phyloP scores from a whole-genome alignment of 2,888 invertebrate genomes.

The Spatulosminthurus flaviceps region DNA sequence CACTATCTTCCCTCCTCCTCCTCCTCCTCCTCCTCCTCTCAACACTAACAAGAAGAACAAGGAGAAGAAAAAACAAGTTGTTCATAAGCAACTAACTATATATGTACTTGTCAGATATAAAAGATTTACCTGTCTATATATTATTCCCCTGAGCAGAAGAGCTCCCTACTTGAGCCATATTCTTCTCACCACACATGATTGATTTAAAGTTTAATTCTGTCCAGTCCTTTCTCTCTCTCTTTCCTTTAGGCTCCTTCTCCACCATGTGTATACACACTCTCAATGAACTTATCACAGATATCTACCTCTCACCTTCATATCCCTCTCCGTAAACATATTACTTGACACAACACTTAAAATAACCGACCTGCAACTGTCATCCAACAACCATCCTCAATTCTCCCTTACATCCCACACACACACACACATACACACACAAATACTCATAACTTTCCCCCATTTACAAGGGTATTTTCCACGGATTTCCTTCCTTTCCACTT shows the following conservation, averaged over 20 bases:
- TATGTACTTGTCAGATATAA: no score
- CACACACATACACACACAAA: no score
- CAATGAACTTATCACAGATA: constrained; percentile 15
- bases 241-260: not conserved
- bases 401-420: no score
- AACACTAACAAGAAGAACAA: no score
- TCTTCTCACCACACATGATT: constrained; percentile 25
- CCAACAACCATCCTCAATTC: not conserved
- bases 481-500: no score
- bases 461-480: no score
- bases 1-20: not conserved
- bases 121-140: no score
- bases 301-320: not conserved
- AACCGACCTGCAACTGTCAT: constrained; percentile 1
- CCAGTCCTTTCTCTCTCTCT: constrained; percentile 2
- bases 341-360: constrained; percentile 14
- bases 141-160: not conserved
- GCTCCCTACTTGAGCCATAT: not conserved
- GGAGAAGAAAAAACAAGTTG: no score
- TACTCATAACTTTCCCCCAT: no score
- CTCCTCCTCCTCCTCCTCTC: no score
- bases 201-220: constrained; percentile 38
- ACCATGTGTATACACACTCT: not conserved
- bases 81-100: no score
- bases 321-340: constrained; percentile 4